These are phyloP conservation scores for Lagopus muta DNA, from an alignment of 2,113 vertebrate species.

Conservation along the genomic window DNA sequence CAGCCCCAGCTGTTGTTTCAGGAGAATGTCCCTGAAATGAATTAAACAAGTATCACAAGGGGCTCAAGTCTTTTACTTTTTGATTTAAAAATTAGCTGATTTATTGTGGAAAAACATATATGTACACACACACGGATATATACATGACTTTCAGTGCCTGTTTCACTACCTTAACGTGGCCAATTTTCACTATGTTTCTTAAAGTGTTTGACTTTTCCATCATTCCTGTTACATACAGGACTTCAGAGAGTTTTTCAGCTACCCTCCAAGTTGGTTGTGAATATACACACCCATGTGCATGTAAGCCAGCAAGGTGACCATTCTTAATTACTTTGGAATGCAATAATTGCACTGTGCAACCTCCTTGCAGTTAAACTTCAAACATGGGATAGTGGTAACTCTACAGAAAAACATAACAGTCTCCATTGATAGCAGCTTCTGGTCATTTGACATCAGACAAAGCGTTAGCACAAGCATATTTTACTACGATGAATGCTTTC, in stretches of 20 bases:
- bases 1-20: constrained; percentile 24
- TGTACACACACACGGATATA: background rate
- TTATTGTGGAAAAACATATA: background rate
- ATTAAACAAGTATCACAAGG: constrained; percentile 14
- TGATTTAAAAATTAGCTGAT: background rate
- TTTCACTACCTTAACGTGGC: background rate
- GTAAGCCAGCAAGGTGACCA: background rate
- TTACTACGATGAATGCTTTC: background rate
- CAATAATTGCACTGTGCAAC: background rate
- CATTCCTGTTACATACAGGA: background rate
- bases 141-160: background rate
- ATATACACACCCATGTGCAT: background rate
- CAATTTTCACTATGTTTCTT: background rate
- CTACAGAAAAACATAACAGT: background rate
- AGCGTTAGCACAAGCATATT: background rate
- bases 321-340: background rate
- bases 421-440: background rate
- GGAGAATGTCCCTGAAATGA: constrained; percentile 25
- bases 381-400: background rate
- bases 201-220: background rate
- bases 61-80: background rate
- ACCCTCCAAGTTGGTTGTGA: background rate
- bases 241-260: background rate
- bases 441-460: background rate
- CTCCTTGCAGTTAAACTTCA: background rate